These are phyloP conservation scores for Siphonodentalium dalli DNA, from an alignment of 2,888 invertebrate genomes.

Conservation along the genomic window DNA sequence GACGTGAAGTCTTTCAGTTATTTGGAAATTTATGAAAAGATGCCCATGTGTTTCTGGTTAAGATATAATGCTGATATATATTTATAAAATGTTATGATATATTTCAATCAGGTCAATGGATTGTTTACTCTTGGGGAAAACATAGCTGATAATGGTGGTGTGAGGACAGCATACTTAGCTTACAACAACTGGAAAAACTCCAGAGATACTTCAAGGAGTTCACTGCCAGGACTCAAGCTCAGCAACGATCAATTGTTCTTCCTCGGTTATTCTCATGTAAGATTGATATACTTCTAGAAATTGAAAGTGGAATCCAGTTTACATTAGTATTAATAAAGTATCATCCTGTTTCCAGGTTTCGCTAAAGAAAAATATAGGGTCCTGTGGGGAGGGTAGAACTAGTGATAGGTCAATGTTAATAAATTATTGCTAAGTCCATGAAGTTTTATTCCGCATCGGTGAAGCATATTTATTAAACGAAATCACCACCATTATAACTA, in stretches of 20 bases:
- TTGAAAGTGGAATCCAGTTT: no score
- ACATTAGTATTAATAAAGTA: no score
- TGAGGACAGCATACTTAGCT: constrained; percentile 83
- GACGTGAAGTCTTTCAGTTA: no score
- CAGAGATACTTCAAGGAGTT: constrained; percentile 66
- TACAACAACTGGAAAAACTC: constrained; percentile 43
- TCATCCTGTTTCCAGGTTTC: no score
- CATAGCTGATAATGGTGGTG: constrained; percentile 93
- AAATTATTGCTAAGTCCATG: background rate
- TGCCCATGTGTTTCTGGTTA: no score
- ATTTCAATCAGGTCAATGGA: constrained; percentile 74
- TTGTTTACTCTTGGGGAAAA: constrained; percentile 93
- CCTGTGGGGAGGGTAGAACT: background rate
- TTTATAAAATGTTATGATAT: background rate
- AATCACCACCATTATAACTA: no score
- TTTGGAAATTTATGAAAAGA: no score
- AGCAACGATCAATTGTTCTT: constrained; percentile 66
- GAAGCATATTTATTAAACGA: no score
- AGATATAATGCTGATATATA: background rate
- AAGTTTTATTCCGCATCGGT: background rate
- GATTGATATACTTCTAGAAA: background rate
- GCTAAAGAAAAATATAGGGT: no score
- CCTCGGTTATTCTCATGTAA: constrained; percentile 70
- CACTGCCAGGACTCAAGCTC: constrained; percentile 68
- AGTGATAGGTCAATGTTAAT: background rate